Base-by-base conservation (phyloP, 2,797 vertebrate species). In the Hippopotamyrus pictus region DNA sequence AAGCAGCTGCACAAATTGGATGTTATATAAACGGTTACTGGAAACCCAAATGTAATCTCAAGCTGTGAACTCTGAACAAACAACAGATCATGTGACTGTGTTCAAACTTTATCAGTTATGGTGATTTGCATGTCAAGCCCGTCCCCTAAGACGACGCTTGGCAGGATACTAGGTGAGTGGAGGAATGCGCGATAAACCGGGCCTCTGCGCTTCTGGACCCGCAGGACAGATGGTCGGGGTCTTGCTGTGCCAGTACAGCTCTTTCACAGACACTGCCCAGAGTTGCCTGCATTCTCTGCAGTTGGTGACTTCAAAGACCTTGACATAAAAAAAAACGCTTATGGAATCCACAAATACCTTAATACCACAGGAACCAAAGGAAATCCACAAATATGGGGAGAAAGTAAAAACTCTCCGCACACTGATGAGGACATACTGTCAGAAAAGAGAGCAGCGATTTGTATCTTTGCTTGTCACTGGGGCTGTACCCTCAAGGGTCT, bases 231-330 rank as follows among this genome's bases (percentile, higher is more conserved):
- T 88, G 37, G 86, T 22, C 54, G 33, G 48, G 53, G 17, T 50
- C 86, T 65, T 65, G 37, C 86, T 65, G 57, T 65, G 86, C 57
- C 86, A 62, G 57, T 48, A 19, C 11, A 65, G 51, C 85, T 54
- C 53, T 29, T 22, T 53, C 85, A 41, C 53, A 87, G 29, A 87
- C 17, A 19, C 85, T 41, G 53, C 85, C 25, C 85, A 57, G 85
- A 54, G 29, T 65, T 25, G 57, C 57, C 54, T 65, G 37, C 29
- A 53, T 19, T 54, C 84, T 25, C 83, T 73, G 59, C 48, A 19
- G 25, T 73, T 29, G 57, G 51, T 62, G 88, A 85, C 53, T 83
- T 84, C 33, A 85, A 85, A 62, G 76, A 84, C 51, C 51, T 62
- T 89, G 88, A 84, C 19, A 59, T 87, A 57, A 57, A 25, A 33